Base-by-base conservation (phyloP, 2,113 vertebrate species). In the Triplophysa tibetana region DNA sequence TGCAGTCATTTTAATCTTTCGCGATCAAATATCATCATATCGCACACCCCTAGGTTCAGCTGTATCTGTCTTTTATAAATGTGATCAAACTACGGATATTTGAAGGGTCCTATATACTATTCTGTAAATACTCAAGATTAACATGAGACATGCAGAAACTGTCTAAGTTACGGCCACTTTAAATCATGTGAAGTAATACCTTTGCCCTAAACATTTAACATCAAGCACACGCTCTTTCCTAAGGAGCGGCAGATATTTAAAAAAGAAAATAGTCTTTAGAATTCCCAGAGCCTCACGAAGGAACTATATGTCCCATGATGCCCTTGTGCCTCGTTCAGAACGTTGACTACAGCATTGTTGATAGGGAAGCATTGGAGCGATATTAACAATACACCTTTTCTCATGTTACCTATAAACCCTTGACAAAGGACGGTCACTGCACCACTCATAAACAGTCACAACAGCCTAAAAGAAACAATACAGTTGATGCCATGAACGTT, bases 251-350 rank as follows among this genome's bases (percentile, higher is more conserved):
- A 70, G 48, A 70, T 33, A 33, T 56, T 56, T 70, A 70, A 56
- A n/a, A 54, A 38, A 70, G 50, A 5, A 29, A 24, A 72, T 17
- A 52, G 68, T 29, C 24, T 70, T 70, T 58, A 56, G 21, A 52
- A 8, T n/a, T 52, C 16, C 85, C 83, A 85, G 70, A 64, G 29
- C 77, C 21, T 72, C n/a, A 76, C 61, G 73, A 81, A 79, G 23
- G 75, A 79, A 70, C 67, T 41, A 78, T 54, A 1, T 21, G 3
- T 67, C 43, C 73, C 68, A 54, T 5, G 54, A 19, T 62, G 75
- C 80, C 72, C 61, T n/a, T 62, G 74, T 77, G 75, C 50, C 56
- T 78, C 4, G 48, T 14, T 13, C 11, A 50, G 11, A 14, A 14
- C 11, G 0, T 2, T 14, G 11, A 14, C 12, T 75, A 68, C 33